phyloP scores from a whole-genome alignment of 2,888 invertebrate genomes.

The Strigamia crassipes region DNA sequence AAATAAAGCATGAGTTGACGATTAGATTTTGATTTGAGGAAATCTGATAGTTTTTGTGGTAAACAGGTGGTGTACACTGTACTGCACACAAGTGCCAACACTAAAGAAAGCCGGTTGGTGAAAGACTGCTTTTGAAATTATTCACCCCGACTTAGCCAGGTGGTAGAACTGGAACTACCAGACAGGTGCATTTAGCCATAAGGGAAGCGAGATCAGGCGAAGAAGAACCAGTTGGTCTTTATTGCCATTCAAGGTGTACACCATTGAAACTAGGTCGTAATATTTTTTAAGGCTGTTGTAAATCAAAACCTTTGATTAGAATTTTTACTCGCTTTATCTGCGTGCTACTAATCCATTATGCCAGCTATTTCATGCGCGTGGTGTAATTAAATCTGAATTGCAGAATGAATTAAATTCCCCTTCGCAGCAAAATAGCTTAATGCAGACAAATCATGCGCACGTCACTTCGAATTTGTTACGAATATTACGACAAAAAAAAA shows the following conservation, averaged over 20 bases:
- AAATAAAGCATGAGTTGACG: no score
- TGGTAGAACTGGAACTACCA: neutral
- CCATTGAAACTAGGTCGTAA: neutral
- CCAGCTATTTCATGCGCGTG: neutral
- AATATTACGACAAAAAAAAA: no score
- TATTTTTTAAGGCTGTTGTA: neutral
- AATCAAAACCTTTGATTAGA: conserved; percentile 7
- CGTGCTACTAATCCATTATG: neutral
- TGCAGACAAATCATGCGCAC: neutral
- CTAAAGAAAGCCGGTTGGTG: neutral
- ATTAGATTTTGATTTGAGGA: no score
- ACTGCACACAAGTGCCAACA: no score
- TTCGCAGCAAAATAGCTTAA: neutral
- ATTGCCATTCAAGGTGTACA: neutral
- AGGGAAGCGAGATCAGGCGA: neutral
- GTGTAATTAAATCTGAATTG: neutral
- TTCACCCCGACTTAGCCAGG: neutral
- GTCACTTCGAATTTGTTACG: neutral
- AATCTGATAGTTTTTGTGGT: no score
- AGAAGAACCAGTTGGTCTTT: neutral
- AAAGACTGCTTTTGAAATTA: neutral
- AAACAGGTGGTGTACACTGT: no score
- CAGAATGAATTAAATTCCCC: conserved; percentile 1
- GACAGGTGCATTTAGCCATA: neutral
- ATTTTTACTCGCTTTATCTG: neutral